A percentile compares a stretch with the other conserved stretches of the same genome.
Evolutionary conservation across 2,888 invertebrate genomes (phyloP).

Genomic region (Panzeria rudis): DNA sequence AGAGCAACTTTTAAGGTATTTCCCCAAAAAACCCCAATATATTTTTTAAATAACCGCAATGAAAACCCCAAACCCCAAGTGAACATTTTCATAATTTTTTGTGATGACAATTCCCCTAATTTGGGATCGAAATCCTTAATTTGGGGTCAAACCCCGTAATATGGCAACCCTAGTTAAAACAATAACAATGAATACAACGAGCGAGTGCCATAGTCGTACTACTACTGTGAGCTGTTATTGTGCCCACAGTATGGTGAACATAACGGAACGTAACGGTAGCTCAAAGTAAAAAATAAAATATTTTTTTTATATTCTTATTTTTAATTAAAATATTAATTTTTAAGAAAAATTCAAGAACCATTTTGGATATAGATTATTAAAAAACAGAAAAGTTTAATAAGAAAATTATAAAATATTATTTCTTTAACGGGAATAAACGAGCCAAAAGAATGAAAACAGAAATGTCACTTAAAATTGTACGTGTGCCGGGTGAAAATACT

Average conservation of each 20-base stretch:
- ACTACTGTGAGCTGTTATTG: slow-evolving; percentile 5
- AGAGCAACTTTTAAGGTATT: no score
- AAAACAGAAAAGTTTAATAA: slow-evolving; percentile 18
- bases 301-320: background rate
- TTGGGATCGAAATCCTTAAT: no score
- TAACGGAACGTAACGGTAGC: slow-evolving; percentile 63
- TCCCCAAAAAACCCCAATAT: no score
- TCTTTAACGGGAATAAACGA: slow-evolving; percentile 6
- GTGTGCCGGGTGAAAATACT: slow-evolving; percentile 71
- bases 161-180: no score
- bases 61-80: no score
- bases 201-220: background rate
- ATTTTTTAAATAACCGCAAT: no score
- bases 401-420: slow-evolving; percentile 22
- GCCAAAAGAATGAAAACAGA: slow-evolving; percentile 30
- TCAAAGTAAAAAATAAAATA: slow-evolving; percentile 42
- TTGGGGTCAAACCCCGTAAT: no score
- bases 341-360: background rate
- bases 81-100: no score
- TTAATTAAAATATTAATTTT: slow-evolving; percentile 25
- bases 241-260: slow-evolving; percentile 24
- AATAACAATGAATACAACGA: background rate
- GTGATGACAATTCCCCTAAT: no score
- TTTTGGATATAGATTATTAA: slow-evolving; percentile 12
- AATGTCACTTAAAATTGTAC: slow-evolving; percentile 54